Evolutionary conservation across 2,888 invertebrate species (phyloP).

Genomic region (Dynastes tityus): DNA sequence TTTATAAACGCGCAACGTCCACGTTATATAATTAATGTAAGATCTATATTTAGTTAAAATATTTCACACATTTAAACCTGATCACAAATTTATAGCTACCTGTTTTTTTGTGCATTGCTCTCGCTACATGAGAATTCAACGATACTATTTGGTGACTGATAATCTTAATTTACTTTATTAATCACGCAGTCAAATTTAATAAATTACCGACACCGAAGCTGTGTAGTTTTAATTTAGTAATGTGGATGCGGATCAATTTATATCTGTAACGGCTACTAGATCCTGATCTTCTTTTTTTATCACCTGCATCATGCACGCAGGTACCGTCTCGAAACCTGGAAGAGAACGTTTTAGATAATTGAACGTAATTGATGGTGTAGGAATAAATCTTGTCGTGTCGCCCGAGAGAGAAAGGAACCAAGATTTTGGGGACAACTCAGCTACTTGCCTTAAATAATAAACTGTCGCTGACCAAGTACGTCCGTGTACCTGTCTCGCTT

Average conservation of each 20-base stretch:
- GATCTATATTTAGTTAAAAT: conserved; percentile 3
- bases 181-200: conserved; percentile 45
- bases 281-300: conserved; percentile 31
- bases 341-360: conserved; percentile 42
- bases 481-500: conserved; percentile 15
- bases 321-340: conserved; percentile 20
- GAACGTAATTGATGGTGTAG: conserved; percentile 44
- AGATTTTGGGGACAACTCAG: conserved; percentile 11
- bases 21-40: not conserved
- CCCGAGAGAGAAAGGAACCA: conserved; percentile 25
- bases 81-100: conserved; percentile 19
- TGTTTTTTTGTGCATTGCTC: not conserved
- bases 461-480: conserved; percentile 22
- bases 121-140: not conserved
- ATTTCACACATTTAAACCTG: conserved; percentile 1
- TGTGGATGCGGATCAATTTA: conserved; percentile 39
- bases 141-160: conserved; percentile 27
- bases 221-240: conserved; percentile 44
- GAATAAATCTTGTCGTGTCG: conserved; percentile 43
- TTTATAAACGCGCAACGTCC: not conserved
- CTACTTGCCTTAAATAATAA: conserved; percentile 37
- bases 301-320: not conserved
- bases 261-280: conserved; percentile 39
- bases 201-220: conserved; percentile 44
- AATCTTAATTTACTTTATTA: conserved; percentile 44